Evolutionary conservation across 2,797 vertebrate species (phyloP), one percentile per base, ranked within the genome.

Genomic region (Staurois parvus): DNA sequence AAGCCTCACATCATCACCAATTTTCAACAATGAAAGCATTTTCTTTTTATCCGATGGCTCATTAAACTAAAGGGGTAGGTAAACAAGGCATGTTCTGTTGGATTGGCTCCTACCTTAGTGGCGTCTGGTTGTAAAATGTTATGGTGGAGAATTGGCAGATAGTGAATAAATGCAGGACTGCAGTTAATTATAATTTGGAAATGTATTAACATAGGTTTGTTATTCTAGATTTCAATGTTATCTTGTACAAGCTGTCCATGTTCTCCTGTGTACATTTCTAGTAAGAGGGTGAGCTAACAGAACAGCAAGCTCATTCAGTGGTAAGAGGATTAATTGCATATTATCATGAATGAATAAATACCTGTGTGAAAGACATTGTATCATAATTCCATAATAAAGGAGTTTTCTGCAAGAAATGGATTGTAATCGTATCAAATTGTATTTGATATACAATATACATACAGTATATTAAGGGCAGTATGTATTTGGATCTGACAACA

Each of bases 181-280:
- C 37, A 48, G 30, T 69, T 85, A 85, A 81, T 85, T 85, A 76
- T 69, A 45, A 68, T 85, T 78, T 84, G 81, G 81, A 76, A 69
- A 68, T 10, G 15, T 84, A 84, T 76, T 76, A 74, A 56, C 59
- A 45, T 59, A 67, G 72, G 68, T 76, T 76, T 84, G 81, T 84
- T 84, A 56, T 76, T 84, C 64, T 59, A 69, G 64, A 76, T 69
- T 70, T 69, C 24, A 40, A 3, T 56, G 81, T 84, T 52, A 84
- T 84, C 30, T 45, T 83, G 81, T 83, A 83, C 81, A 84, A 76
- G 73, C 81, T 76, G 81, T 84, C 42, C 30, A 84, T 76, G 64
- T 40, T 69, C 69, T 68, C 59, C 73, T 26, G 30, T 48, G 6
- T 72, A 72, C 26, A 79, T 45, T 69, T 72, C 29, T 81, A 81